These are phyloP conservation scores for Simalia tracyae DNA, from an alignment of 2,797 vertebrate genomes.

Conservation along the genomic window DNA sequence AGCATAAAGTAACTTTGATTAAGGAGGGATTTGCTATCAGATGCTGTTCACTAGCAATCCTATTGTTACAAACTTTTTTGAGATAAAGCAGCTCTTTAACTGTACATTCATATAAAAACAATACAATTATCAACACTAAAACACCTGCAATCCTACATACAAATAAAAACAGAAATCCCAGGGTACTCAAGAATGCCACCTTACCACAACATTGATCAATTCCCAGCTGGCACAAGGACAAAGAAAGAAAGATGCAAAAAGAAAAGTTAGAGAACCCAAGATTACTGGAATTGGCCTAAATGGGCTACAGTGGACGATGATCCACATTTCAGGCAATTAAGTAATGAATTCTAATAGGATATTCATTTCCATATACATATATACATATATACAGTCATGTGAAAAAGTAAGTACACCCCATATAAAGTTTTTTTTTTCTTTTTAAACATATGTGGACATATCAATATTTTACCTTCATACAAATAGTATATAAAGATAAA, in stretches of 20 bases:
- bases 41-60: neutral
- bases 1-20: neutral
- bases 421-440: neutral
- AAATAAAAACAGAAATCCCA: conserved; percentile 12
- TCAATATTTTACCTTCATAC: neutral
- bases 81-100: neutral
- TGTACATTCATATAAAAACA: neutral
- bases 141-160: conserved; percentile 11
- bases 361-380: neutral
- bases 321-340: neutral
- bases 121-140: conserved; percentile 1
- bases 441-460: neutral
- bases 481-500: neutral
- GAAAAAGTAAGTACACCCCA: neutral
- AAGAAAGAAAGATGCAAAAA: conserved; percentile 29
- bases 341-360: conserved; percentile 27
- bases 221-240: conserved; percentile 33
- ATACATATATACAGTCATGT: neutral
- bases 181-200: conserved; percentile 24
- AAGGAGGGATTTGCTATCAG: neutral
- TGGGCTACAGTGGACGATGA: neutral
- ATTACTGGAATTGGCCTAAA: conserved; percentile 9
- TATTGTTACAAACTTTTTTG: neutral
- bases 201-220: conserved; percentile 15
- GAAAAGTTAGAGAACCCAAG: conserved; percentile 36